Evolutionary conservation across 2,113 vertebrate species (phyloP), one percentile per base, ranked within the genome.

Genomic region (Apus apus): DNA sequence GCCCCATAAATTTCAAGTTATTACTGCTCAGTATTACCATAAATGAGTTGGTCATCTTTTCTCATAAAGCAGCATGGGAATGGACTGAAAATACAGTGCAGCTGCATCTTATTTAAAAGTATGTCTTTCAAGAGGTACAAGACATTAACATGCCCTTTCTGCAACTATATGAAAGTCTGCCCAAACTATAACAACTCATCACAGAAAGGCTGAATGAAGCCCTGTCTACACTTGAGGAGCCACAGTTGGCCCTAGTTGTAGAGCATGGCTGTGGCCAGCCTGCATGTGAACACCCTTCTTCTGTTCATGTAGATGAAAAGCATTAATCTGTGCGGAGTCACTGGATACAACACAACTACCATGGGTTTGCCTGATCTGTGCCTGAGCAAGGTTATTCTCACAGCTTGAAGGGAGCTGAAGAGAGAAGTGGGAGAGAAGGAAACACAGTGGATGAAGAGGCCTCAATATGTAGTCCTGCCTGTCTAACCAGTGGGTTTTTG

Each of bases 41-140:
- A 94, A 92, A 93, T 93, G 85, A 92, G 74, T 90, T 96, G 91
- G 91, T 96, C 78, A 95, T 94, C 91, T 93, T 87, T 96, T 85
- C 85, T 94, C 67, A 83, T 90, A 84, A 94, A 90, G 74, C 87
- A 87, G 25, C 71, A 46, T 72, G 66, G 82, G 45, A 94, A 53
- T 5, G 5, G 74, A 32, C 56, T 40, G 30, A 56, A 95, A 96
- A 86, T 29, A 83, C 51, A 74, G 19, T 20, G 60, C 93, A 95
- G 91, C 94, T 95, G 93, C 79, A 88, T 83, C 71, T 90, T 77
- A 58, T 96, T 96, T 93, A 83, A 26, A 57, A 87, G 71, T 30
- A 34, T 86, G 77, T 83, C 81, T 95, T 94, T 87, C 74, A 80
- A 93, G 91, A 91, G 71, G 64, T 96, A 91, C 40, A 90, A 88